Evolutionary conservation across 2,888 invertebrate species (phyloP), one percentile per base, ranked within the genome.

Genomic region (Aphidius colemani): DNA sequence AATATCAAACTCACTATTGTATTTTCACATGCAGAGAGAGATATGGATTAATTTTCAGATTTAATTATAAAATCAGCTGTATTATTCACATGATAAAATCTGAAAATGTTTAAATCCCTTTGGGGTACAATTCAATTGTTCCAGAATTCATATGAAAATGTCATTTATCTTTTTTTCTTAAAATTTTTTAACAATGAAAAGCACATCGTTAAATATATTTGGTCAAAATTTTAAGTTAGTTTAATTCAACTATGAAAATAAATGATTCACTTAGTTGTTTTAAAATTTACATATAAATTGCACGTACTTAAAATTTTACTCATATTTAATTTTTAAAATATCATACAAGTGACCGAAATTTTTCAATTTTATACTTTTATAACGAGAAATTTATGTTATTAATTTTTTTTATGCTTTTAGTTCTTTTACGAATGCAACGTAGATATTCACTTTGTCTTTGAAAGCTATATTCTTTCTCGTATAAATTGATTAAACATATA

Each of bases 241-340:
- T 48, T 40, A 53, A 60, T 45, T 30, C 50, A 7, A 13, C 7
- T 48, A 13, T 61, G 53, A 61, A 46, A 61, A 61, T 61, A 46
- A 53, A 53, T 46, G 53, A 48, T 61, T 45, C 30, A 61, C 53
- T 46, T 45, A 53, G 30, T 30, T 30, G 30, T 30, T 5, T 3
- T 41, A 13, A 40, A 57, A 61, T 61, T 61, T 77, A 76, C 78
- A 79, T 79, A 78, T 78, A 78, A 78, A 79, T 79, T 78, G 78
- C 73, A 68, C 72, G 66, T 72, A 30, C 30, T 76, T 77, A 77
- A 78, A 78, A 78, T 78, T 76, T 74, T 75, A 73, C 74, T 75
- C 75, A 73, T 74, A 77, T 78, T 79, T 78, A 78, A 79, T 78
- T 78, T 77, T 76, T 71, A 72, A 30, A 71, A 68, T 69, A 67